Base-by-base conservation (phyloP, 2,888 invertebrate species). In the Dynastes tityus region DNA sequence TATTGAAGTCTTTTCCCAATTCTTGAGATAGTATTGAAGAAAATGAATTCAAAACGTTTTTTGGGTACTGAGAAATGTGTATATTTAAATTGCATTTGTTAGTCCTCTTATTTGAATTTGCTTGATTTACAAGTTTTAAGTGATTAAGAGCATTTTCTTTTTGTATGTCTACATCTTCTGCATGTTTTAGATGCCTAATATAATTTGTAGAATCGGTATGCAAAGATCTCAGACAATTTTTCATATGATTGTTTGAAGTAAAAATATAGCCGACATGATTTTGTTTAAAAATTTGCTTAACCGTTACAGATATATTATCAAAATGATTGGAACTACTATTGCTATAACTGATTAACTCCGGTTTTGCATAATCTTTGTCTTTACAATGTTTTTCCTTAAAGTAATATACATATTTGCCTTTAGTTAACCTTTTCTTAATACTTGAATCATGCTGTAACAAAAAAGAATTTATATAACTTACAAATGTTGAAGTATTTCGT, bases 1-100 rank as follows among this genome's bases (percentile, higher is more conserved):
- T 86, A 80, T 89, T 90, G 29, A 84, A 81, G 11, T 83, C 81
- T 51, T 80, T 83, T 71, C 85, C 84, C 16, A 90, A 85, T 83
- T 91, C 91, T 22, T 88, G 87, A 0, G 89, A 87, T 2, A 91
- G 86, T 63, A 89, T 88, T 1, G 85, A 80, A 70, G 87, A 89
- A 9, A 91, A 84, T 82, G 90, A 90, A 79, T 92, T 88, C 0
- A 93, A 83, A 0, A 88, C 89, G 49, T 87, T 87, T 82, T 91
- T 89, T 0, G 92, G 91, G 64, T 58, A 22, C n/a, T 58, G 22
- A 58, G 9, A 22, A 8, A 27, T 8, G 5, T 5, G n/a, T 8
- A 58, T 8, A 58, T 58, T 58, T 58, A 9, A 22, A 58, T 6
- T 58, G 22, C n/a, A 13, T 13, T 58, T 58, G 22, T 16, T 5